Evolutionary conservation across 1,140 invertebrate species (phyloP), one percentile per base, ranked within the genome.

Genomic region (Nephila pilipes): DNA sequence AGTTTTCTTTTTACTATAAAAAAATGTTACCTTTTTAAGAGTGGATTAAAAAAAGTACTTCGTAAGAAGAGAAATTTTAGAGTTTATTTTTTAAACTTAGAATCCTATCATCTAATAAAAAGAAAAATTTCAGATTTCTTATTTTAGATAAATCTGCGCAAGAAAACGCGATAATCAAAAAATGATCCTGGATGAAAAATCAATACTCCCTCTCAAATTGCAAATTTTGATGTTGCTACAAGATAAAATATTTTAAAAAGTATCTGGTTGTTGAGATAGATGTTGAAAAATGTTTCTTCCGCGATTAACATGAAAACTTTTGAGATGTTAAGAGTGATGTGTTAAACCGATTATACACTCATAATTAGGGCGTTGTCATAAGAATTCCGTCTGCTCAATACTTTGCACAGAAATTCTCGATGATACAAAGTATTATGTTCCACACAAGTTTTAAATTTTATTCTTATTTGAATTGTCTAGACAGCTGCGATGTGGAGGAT

Each of bases 71-170:
- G 2, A 22, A 14, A 54, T 83, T 81, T 83, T 55, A 22, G n/a
- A 54, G 22, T 54, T 83, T 54, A 54, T 83, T 83, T 54, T 83
- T 83, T 54, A 20, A 83, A 32, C 54, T 54, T 55, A 20, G 46
- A 46, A 83, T 54, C 22, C 38, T 54, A 29, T 83, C 22, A 83
- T 83, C 46, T 54, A 22, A 75, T 75, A 75, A 83, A 83, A 83
- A 54, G 38, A 55, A 83, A 25, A 25, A 14, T 83, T 4, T 25
- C 36, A 46, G 22, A 22, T 46, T 46, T 46, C 38, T 29, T 25
- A 12, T 83, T 83, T 55, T 83, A 25, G 25, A 75, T 55, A 55
- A 83, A 54, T 16, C 20, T 83, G 10, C 16, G 25, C 18, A 83
- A 25, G 29, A 25, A 83, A 54, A 20, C 16, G 16, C 2, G 54